A percentile compares a stretch with the other conserved stretches of the same genome.
These are phyloP conservation scores for Phenganax marumi DNA, from an alignment of 92 coral and sea anemone species.

Conservation along the genomic window DNA sequence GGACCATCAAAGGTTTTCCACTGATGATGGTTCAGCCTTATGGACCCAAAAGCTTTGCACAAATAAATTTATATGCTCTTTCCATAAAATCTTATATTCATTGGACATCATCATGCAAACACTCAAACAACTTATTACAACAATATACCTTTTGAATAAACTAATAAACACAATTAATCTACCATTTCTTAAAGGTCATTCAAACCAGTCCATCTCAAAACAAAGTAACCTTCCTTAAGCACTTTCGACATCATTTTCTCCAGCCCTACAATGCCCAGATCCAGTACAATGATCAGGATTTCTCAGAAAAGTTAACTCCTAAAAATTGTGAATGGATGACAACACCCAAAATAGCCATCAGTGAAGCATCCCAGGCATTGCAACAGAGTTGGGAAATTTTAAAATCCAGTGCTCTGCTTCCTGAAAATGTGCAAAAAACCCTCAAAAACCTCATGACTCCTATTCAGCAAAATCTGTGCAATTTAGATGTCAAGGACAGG, in stretches of 20 bases:
- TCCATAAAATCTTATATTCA: too few species aligned
- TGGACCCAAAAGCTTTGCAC: too few species aligned
- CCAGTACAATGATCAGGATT: background rate
- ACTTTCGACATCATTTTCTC: background rate
- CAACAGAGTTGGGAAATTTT: background rate
- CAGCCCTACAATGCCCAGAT: conserved; percentile 10
- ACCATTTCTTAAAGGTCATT: background rate
- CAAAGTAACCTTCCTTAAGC: conserved; percentile 1
- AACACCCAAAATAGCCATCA: background rate
- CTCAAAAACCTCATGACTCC: background rate
- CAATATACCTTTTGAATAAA: background rate
- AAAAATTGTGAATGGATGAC: background rate
- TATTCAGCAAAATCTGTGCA: background rate
- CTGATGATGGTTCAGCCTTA: too few species aligned
- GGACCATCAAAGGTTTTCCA: too few species aligned
- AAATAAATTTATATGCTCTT: too few species aligned
- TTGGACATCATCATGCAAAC: too few species aligned
- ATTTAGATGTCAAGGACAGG: background rate
- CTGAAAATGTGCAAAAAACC: too few species aligned
- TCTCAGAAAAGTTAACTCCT: background rate
- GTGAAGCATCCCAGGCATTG: background rate
- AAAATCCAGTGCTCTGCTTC: background rate
- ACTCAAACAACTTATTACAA: too few species aligned
- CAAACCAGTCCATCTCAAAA: background rate
- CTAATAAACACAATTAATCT: background rate